These are phyloP conservation scores for Metallyticus violacea DNA, from an alignment of 2,888 invertebrate species.

Conservation along the genomic window DNA sequence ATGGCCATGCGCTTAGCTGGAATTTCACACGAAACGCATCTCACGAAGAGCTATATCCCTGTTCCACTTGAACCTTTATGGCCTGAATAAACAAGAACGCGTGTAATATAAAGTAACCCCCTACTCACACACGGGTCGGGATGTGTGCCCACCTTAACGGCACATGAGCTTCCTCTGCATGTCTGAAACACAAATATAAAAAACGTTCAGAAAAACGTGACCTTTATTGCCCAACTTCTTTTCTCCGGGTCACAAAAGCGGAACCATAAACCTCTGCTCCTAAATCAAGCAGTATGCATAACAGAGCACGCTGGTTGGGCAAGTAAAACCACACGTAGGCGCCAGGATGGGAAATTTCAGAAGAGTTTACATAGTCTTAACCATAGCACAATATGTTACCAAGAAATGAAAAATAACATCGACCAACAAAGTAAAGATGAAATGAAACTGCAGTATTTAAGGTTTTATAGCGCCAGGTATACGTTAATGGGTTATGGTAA, in stretches of 20 bases:
- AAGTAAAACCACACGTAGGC: not conserved
- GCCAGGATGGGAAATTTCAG: not conserved
- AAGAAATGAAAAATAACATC: not conserved
- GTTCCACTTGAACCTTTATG: conserved; percentile 4
- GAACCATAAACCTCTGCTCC: not conserved
- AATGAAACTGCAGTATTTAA: not conserved
- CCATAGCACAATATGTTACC: not conserved
- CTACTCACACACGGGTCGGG: not conserved
- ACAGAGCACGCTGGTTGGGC: not conserved
- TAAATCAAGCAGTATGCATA: not conserved
- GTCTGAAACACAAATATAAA: not conserved
- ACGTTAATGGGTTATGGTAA: too few species aligned
- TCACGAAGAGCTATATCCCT: not conserved
- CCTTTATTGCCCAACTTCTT: not conserved
- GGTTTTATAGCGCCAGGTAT: not conserved
- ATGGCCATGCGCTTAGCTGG: not conserved
- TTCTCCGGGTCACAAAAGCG: not conserved
- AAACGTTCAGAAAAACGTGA: not conserved
- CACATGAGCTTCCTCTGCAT: not conserved
- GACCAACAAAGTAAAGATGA: not conserved
- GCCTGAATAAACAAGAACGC: not conserved
- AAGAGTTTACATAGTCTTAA: not conserved
- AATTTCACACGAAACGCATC: not conserved
- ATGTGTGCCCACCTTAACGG: not conserved
- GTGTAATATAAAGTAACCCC: not conserved